Percentiles rank a stretch among this genome's conserved stretches.
Evolutionary conservation across 2,888 invertebrate genomes (phyloP).

Genomic region (Brachyptera putata): DNA sequence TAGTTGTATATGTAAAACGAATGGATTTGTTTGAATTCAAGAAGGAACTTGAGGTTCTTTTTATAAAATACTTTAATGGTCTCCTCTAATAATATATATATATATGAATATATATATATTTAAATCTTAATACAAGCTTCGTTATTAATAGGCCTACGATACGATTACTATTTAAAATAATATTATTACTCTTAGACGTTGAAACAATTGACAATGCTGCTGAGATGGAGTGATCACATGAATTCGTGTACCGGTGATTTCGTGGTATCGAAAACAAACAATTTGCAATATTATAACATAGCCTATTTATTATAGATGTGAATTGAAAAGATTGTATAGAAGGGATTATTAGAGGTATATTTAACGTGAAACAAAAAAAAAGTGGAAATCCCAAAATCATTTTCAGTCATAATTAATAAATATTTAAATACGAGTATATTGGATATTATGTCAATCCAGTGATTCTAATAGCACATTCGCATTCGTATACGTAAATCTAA

Average conservation of each 20-base stretch:
- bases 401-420: slow-evolving; percentile 3
- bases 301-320: slow-evolving; percentile 12
- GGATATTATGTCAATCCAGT: slow-evolving; percentile 2
- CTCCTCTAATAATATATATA: slow-evolving; percentile 7
- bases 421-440: background rate
- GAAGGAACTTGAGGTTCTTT: background rate
- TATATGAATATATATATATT: slow-evolving; percentile 13
- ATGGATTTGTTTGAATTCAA: background rate
- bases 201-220: slow-evolving; percentile 9
- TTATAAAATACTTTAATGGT: background rate
- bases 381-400: slow-evolving; percentile 15
- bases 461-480: slow-evolving; percentile 22
- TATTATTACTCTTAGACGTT: background rate
- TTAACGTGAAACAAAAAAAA: too few relatives aligned
- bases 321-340: background rate
- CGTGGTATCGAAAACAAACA: background rate
- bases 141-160: slow-evolving; percentile 20
- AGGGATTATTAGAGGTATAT: slow-evolving; percentile 16
- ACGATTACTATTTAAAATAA: slow-evolving; percentile 14
- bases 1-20: background rate
- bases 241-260: slow-evolving; percentile 7
- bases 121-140: slow-evolving; percentile 19
- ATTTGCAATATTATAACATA: slow-evolving; percentile 14
- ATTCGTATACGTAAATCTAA: slow-evolving; percentile 34
- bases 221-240: slow-evolving; percentile 13